Conservation (phyloP, 2,888 invertebrate genomes). For the Sminthurinus aureus region DNA sequence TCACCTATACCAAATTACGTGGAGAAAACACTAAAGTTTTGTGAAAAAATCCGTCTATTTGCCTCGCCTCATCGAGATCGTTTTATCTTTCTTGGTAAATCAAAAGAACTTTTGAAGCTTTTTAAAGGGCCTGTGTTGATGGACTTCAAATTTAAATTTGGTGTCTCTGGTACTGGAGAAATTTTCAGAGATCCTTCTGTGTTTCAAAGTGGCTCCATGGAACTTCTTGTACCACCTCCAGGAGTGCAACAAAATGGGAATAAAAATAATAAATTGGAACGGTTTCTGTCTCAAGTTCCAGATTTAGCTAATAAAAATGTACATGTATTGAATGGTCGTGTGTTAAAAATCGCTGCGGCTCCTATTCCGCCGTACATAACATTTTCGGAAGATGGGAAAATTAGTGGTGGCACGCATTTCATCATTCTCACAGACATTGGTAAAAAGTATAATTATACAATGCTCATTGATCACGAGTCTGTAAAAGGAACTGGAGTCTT, state of each 20-base stretch:
- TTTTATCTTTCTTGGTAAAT: slow-evolving; percentile 2
- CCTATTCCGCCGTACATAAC: slow-evolving; percentile 10
- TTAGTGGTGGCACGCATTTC: slow-evolving; percentile 17
- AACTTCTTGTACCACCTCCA: not conserved
- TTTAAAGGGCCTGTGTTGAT: not conserved
- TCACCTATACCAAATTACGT: not conserved
- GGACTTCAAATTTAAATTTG: slow-evolving; percentile 13
- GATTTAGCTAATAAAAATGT: not conserved
- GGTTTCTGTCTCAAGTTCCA: too few species aligned
- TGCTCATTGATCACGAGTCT: not conserved
- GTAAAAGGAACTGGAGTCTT: not conserved
- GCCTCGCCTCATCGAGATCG: slow-evolving; percentile 23
- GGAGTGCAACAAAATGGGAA: not conserved
- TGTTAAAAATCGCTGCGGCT: not conserved
- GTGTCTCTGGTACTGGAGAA: not conserved
- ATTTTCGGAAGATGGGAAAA: not conserved
- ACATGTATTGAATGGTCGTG: not conserved
- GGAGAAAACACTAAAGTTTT: not conserved
- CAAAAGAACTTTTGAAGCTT: not conserved
- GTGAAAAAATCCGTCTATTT: not conserved
- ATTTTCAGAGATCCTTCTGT: slow-evolving; percentile 2
- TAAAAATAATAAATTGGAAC: not conserved
- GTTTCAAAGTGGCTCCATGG: not conserved
- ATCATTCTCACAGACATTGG: slow-evolving; percentile 13
- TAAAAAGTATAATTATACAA: not conserved